Base-by-base conservation (phyloP, 2,888 invertebrate species). In the Beris chalybata region DNA sequence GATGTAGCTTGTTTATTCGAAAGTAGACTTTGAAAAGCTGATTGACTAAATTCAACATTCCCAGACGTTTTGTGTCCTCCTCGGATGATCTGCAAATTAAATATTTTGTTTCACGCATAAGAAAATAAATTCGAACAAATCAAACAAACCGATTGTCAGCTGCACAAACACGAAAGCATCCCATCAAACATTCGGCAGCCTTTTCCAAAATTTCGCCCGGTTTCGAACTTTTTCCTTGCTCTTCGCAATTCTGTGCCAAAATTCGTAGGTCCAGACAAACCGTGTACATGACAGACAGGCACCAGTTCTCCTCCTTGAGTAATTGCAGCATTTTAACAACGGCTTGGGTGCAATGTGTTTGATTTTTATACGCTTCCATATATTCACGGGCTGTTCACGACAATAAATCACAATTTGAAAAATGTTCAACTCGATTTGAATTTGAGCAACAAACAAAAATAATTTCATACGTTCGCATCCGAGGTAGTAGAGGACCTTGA, bases 251-350 rank as follows among this genome's bases (percentile, higher is more conserved):
- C 69, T 90, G 87, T 1, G 93, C 92, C 64, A 93, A 84, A n/a
- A 91, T 84, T 64, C 98, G 83, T 48, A 99, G 83, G 80, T 99
- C 98, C 13, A 95, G 84, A 74, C 95, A 95, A 12, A 93, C 87
- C 0, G 88, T 86, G 75, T 93, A 94, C 91, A 98, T 92, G 7
- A 98, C 86, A 0, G 95, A 93, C n/a, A 99, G 81, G 72, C 91
- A 90, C 98, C 98, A 99, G 79, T 98, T 98, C 74, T 95, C 95
- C 72, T 97, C 97, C 73, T 93, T 95, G 72, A 93, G 89, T 44
- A 86, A 82, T 78, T 95, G 94, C 56, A 98, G 83, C 64, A 95
- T 84, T 77, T 92, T 92, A 0, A 90, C 89, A 54, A 95, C 88
- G 0, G 87, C 84, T 72, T 92, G 90, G 0, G 92, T 90, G 72